Conservation (phyloP, 1,140 invertebrate species). For the Elymnias hypermnestra region DNA sequence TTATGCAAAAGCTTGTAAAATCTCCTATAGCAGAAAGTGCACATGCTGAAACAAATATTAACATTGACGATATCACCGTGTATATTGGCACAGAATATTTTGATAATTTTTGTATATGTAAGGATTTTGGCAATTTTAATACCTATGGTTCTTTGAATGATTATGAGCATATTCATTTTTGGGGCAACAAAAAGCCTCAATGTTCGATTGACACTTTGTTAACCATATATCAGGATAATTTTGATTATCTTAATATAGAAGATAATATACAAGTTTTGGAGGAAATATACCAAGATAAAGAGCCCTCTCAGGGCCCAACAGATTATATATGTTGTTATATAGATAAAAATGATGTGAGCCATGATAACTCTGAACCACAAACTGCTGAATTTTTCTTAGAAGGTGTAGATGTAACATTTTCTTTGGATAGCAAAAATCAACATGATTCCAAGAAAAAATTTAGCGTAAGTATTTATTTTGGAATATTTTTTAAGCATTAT, state of each 20-base stretch:
- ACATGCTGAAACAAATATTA: conserved; percentile 8
- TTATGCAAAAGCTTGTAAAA: conserved; percentile 10
- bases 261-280: not conserved
- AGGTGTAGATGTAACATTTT: too few species aligned
- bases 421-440: too few species aligned
- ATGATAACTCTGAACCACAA: too few species aligned
- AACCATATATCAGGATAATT: conserved; percentile 38
- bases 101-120: conserved; percentile 46
- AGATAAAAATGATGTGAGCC: too few species aligned
- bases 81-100: conserved; percentile 4
- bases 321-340: too few species aligned
- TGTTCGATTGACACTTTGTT: conserved; percentile 30
- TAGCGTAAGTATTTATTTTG: too few species aligned
- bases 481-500: too few species aligned
- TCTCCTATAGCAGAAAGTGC: conserved; percentile 2
- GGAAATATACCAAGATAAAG: too few species aligned
- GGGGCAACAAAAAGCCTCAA: conserved; percentile 12
- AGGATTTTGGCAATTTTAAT: conserved; percentile 46
- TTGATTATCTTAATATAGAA: too few species aligned
- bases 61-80: conserved; percentile 6
- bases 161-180: conserved; percentile 57
- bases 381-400: too few species aligned
- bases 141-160: conserved; percentile 24
- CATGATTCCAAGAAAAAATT: too few species aligned
- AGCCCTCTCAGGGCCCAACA: too few species aligned